Evolutionary conservation across 2,888 invertebrate genomes (phyloP), one percentile per base, ranked within the genome.

Genomic region (Agrilus cyanescens): DNA sequence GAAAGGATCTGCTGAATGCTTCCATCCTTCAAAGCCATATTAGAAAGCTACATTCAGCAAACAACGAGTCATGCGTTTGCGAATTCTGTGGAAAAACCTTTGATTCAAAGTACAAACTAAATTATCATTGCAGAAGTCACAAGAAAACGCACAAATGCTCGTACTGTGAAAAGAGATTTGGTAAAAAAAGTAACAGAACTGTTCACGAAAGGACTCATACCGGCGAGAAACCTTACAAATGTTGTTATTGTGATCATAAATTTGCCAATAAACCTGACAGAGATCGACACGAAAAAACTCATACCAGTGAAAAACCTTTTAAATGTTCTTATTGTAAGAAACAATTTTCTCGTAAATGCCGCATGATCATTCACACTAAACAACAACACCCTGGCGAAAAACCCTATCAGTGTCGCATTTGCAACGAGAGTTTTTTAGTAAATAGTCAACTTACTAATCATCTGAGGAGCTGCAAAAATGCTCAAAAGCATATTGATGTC

Each of bases 81-180:
- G 35, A 43, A 8, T 31, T 41, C 12, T 50, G 49, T 15, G 47
- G 47, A 0, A 68, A 67, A 43, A n/a, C n/a, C n/a, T n/a, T n/a
- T n/a, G 54, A 58, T 1, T 64, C 67, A 4, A 62, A 64, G 42
- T 41, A 36, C 20, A 65, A 60, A 2, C 62, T 66, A 10, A 48
- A 68, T 75, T 37, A 68, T 1, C 75, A 75, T 38, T 70, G 70
- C 6, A 18, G 7, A 36, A 12, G 8, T 2, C 36, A 36, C 18
- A 16, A 14, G 18, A 65, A 73, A 31, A 74, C 74, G 1, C 72
- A 67, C 33, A 64, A 68, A 13, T 75, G 75, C 44, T 66, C 70
- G 10, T 62, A 67, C 41, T 75, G 76, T 43, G 69, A 69, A 33
- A 75, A 73, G 50, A 57, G 68, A 1, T 75, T 75, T 50, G 70